Percentiles rank a stretch among this genome's conserved stretches.
These are phyloP conservation scores for Morbakka virulenta DNA, from an alignment of 30 jellyfish, hydroid and myxozoan species.

Conservation along the genomic window DNA sequence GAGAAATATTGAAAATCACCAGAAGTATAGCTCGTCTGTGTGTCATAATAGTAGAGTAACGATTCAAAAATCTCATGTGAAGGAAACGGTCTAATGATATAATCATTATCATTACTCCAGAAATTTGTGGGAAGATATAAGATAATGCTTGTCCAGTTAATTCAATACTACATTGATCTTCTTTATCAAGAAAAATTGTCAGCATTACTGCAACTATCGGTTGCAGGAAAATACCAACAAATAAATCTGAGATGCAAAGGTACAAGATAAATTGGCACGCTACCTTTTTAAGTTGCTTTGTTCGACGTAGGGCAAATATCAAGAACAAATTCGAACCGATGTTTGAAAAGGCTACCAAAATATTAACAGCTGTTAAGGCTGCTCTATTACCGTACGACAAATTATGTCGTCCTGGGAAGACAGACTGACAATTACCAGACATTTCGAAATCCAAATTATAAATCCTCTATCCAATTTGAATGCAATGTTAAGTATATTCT, in stretches of 20 bases:
- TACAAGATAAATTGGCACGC: background rate
- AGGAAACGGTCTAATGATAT: constrained; percentile 37
- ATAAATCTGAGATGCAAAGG: background rate
- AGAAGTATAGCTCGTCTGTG: constrained; percentile 10
- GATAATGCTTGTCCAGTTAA: background rate
- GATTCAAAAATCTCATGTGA: constrained; percentile 18
- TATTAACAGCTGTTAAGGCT: constrained; percentile 16
- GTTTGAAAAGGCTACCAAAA: constrained; percentile 20
- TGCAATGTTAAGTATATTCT: too few relatives aligned
- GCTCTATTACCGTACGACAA: constrained; percentile 17
- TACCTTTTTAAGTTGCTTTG: background rate
- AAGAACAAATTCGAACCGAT: background rate
- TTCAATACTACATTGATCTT: background rate
- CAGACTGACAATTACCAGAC: constrained; percentile 33
- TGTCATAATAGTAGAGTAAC: constrained; percentile 23
- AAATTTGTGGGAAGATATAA: constrained; percentile 15
- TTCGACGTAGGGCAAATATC: background rate
- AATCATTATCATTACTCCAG: constrained; percentile 9
- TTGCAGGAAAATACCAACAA: background rate
- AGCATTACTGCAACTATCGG: background rate
- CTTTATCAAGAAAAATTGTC: background rate
- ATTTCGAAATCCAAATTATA: too few relatives aligned
- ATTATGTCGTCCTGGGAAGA: constrained; percentile 38
- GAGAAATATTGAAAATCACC: background rate
- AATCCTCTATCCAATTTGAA: too few relatives aligned